These are phyloP conservation scores for Danio tinwini DNA, from an alignment of 2,797 vertebrate genomes.

Conservation along the genomic window DNA sequence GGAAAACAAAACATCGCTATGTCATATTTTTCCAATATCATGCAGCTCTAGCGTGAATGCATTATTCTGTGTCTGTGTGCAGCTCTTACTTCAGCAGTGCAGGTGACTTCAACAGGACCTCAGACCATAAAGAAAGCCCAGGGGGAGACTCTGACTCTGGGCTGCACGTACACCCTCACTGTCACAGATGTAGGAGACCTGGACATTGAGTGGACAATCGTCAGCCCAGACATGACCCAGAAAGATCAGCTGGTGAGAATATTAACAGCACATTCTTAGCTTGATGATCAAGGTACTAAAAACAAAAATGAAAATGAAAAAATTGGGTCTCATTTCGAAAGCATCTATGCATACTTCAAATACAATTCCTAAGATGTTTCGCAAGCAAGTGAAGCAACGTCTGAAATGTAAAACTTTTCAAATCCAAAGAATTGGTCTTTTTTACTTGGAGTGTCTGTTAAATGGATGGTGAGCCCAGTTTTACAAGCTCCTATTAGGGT, in stretches of 20 bases:
- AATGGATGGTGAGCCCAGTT: not conserved
- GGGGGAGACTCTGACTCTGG: slow-evolving; percentile 77
- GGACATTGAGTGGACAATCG: slow-evolving; percentile 89
- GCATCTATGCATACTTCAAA: not conserved
- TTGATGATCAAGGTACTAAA: not conserved
- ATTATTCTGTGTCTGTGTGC: slow-evolving; percentile 26
- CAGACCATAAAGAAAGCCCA: slow-evolving; percentile 83
- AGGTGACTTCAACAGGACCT: slow-evolving; percentile 81
- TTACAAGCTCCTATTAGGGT: not conserved
- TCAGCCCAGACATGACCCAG: slow-evolving; percentile 83
- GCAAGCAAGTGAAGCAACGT: not conserved
- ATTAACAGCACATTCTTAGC: not conserved
- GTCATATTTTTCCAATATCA: no score
- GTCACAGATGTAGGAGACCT: slow-evolving; percentile 81
- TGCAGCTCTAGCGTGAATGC: no score
- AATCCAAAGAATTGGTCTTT: no score
- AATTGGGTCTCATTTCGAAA: not conserved
- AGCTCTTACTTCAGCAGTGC: slow-evolving; percentile 72
- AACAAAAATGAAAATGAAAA: not conserved
- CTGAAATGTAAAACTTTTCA: not conserved
- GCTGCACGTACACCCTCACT: slow-evolving; percentile 81
- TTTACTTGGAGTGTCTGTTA: no score
- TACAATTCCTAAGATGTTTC: not conserved
- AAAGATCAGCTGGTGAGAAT: slow-evolving; percentile 85
- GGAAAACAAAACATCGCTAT: no score